Percentiles rank a stretch among this genome's conserved stretches.
Evolutionary conservation across 1,140 invertebrate species (phyloP).

Genomic region (Ditylenchus dipsaci): DNA sequence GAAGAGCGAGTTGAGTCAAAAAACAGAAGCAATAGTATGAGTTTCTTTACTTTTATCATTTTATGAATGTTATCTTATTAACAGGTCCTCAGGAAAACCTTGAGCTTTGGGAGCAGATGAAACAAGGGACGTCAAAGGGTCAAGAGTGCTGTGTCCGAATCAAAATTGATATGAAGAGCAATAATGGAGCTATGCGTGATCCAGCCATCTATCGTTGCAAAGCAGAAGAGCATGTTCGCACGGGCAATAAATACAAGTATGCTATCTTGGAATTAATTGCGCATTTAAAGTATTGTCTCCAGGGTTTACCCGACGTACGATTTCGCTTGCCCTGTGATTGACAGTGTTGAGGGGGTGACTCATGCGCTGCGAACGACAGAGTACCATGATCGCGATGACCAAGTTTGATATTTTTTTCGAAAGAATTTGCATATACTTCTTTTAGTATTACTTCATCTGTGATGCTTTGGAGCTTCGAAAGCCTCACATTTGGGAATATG

Average conservation of each 20-base stretch:
- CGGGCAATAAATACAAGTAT: slow-evolving; percentile 90
- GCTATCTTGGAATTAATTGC: slow-evolving; percentile 44
- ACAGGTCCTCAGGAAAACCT: slow-evolving; percentile 80
- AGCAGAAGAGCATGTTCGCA: slow-evolving; percentile 82
- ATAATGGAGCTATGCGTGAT: slow-evolving; percentile 93
- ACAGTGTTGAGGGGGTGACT: slow-evolving; percentile 91
- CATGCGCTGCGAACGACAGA: slow-evolving; percentile 95
- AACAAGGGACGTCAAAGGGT: slow-evolving; percentile 73
- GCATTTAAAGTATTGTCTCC: slow-evolving; percentile 18
- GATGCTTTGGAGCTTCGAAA: slow-evolving; percentile 77
- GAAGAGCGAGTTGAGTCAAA: slow-evolving; percentile 80
- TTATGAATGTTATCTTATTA: neutral
- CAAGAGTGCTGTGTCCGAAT: slow-evolving; percentile 85
- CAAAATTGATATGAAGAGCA: slow-evolving; percentile 93
- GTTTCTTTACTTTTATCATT: slow-evolving; percentile 2
- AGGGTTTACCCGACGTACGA: slow-evolving; percentile 99
- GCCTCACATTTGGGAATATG: slow-evolving; percentile 91
- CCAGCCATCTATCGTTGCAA: slow-evolving; percentile 99
- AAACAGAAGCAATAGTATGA: slow-evolving; percentile 77
- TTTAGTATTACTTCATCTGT: slow-evolving; percentile 84
- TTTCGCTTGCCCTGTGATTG: slow-evolving; percentile 98
- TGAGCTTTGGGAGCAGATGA: slow-evolving; percentile 89
- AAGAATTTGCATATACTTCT: too few species aligned
- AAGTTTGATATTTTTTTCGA: too few species aligned
- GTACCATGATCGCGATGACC: slow-evolving; percentile 93